Percentiles rank a stretch among this genome's conserved stretches.
These are phyloP conservation scores for Exephanes ischioxanthus DNA, from an alignment of 2,888 invertebrate species.

Conservation along the genomic window DNA sequence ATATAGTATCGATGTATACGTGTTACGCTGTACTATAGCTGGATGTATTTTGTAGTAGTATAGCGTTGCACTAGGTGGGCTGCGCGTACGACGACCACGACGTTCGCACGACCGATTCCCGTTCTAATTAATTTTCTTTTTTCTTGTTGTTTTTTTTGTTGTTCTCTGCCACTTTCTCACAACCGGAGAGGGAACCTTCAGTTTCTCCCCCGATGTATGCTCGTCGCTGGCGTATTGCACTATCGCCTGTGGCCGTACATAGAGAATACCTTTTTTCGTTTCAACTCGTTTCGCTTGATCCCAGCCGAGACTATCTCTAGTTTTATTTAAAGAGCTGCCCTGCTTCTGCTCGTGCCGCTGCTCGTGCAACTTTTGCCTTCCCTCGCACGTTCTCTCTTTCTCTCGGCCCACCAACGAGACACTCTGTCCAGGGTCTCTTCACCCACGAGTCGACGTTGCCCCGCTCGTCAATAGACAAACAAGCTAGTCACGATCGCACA, in stretches of 20 bases:
- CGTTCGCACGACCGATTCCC: constrained; percentile 1
- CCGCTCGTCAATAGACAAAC: constrained; percentile 13
- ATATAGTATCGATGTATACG: constrained; percentile 20
- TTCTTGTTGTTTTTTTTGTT: background rate
- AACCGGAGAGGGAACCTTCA: background rate
- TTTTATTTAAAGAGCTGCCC: constrained; percentile 36
- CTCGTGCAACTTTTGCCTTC: constrained; percentile 48
- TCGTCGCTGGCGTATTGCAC: constrained; percentile 46
- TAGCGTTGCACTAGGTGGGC: background rate
- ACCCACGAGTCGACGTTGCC: constrained; percentile 44
- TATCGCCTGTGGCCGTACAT: constrained; percentile 57
- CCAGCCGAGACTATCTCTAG: constrained; percentile 7
- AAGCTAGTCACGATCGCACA: background rate
- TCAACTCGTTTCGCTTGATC: background rate
- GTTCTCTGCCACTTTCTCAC: background rate
- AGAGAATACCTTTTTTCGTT: constrained; percentile 13
- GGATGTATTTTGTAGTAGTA: background rate
- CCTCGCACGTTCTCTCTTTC: constrained; percentile 66
- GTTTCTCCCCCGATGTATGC: background rate
- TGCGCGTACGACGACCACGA: background rate
- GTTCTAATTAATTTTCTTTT: constrained; percentile 2
- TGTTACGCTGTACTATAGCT: background rate
- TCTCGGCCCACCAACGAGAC: constrained; percentile 62
- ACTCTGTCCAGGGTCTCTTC: background rate
- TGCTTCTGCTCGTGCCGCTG: constrained; percentile 7